Evolutionary conservation across 1,140 invertebrate genomes (phyloP).

Genomic region (Zelostemma sp.): DNA sequence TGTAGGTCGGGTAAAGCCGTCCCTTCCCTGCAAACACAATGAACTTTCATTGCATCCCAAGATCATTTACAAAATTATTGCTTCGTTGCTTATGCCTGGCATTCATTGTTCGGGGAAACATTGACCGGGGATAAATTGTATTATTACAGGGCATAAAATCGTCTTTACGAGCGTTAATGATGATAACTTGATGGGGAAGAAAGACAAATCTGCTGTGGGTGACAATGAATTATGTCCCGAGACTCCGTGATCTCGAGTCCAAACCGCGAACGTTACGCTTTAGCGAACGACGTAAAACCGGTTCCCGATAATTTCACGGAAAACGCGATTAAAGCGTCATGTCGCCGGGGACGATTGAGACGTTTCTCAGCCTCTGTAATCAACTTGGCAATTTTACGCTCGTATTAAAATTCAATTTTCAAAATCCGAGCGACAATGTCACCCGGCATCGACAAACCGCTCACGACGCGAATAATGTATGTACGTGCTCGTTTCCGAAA

Average conservation of each 20-base stretch:
- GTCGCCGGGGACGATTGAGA: constrained; percentile 9
- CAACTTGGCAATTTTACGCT: neutral
- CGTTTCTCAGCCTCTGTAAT: neutral
- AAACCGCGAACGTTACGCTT: constrained; percentile 41
- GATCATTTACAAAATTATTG: too few relatives aligned
- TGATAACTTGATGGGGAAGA: constrained; percentile 26
- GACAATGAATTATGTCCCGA: constrained; percentile 22
- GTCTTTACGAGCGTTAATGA: constrained; percentile 29
- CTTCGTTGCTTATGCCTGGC: too few relatives aligned
- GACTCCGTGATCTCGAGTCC: constrained; percentile 28
- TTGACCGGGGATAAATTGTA: too few relatives aligned
- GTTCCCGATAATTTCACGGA: constrained; percentile 39
- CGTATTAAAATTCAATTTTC: neutral
- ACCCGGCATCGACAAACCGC: too few relatives aligned
- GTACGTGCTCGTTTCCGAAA: constrained; percentile 13
- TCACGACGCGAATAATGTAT: too few relatives aligned
- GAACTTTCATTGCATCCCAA: too few relatives aligned
- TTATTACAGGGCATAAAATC: neutral
- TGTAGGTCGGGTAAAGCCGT: constrained; percentile 79
- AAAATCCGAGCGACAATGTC: too few relatives aligned
- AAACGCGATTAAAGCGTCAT: constrained; percentile 34
- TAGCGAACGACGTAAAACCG: constrained; percentile 41
- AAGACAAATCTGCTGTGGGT: constrained; percentile 48
- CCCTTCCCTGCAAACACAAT: constrained; percentile 73
- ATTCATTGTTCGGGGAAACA: too few relatives aligned